These are phyloP conservation scores for Chaunax sp. DNA, from an alignment of 2,797 vertebrate genomes.

Conservation along the genomic window DNA sequence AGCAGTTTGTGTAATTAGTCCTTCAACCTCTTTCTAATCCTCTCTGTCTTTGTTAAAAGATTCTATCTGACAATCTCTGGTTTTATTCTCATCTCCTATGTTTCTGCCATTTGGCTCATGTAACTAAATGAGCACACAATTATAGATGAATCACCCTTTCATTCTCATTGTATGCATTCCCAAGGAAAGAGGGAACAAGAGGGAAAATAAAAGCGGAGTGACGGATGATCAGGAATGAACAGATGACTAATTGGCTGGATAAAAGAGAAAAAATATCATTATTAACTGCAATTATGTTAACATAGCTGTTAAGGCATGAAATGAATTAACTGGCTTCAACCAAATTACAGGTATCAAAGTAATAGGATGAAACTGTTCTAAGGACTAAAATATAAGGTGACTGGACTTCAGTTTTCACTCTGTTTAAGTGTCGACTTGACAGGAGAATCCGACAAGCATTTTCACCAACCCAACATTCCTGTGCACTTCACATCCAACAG, in stretches of 20 bases:
- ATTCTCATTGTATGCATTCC: not conserved
- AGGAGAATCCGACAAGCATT: too few relatives aligned
- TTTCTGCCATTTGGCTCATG: conserved; percentile 12
- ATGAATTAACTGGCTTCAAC: not conserved
- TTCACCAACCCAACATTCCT: too few relatives aligned
- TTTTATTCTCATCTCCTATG: conserved; percentile 20
- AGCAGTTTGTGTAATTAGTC: conserved; percentile 28
- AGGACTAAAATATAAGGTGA: too few relatives aligned
- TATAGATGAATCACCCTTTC: conserved; percentile 2
- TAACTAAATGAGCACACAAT: conserved; percentile 24
- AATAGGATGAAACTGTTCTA: not conserved
- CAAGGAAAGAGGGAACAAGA: not conserved
- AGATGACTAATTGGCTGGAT: not conserved
- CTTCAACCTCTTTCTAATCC: conserved; percentile 24
- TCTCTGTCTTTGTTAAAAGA: conserved; percentile 27
- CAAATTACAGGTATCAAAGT: not conserved
- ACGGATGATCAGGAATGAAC: too few relatives aligned
- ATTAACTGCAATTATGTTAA: not conserved
- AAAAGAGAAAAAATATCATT: not conserved
- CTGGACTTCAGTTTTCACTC: too few relatives aligned
- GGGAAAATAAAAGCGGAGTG: too few relatives aligned
- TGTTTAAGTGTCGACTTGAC: too few relatives aligned
- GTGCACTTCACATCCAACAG: too few relatives aligned
- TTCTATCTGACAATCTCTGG: not conserved
- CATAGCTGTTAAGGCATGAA: not conserved